These are phyloP conservation scores for Macaria liturata DNA, from an alignment of 2,888 invertebrate genomes.

Conservation along the genomic window DNA sequence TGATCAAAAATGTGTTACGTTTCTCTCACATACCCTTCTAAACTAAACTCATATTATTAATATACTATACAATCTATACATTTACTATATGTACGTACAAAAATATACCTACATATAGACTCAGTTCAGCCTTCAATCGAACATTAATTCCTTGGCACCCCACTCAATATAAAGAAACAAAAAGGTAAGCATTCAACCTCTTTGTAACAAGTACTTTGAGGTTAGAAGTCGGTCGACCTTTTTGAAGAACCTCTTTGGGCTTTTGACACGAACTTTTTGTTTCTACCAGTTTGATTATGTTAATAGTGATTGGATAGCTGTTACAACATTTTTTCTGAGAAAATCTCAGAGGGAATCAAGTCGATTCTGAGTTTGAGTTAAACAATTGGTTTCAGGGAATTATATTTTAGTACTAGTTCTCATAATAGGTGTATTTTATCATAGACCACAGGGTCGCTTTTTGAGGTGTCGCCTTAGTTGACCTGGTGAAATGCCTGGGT, in stretches of 20 bases:
- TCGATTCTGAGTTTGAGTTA: neutral
- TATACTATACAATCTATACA: too few species aligned
- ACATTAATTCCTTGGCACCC: conserved; percentile 57
- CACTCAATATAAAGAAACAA: conserved; percentile 60
- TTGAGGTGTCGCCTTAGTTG: too few species aligned
- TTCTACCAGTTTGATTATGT: conserved; percentile 47
- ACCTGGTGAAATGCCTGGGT: too few species aligned
- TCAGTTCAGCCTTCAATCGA: conserved; percentile 40
- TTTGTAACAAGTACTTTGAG: conserved; percentile 57
- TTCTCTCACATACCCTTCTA: too few species aligned
- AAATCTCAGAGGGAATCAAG: conserved; percentile 11
- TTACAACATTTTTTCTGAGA: conserved; percentile 20
- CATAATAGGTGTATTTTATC: too few species aligned
- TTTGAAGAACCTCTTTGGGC: conserved; percentile 55
- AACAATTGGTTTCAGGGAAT: too few species aligned
- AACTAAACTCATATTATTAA: too few species aligned
- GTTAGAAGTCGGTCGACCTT: conserved; percentile 43
- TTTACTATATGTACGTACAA: too few species aligned
- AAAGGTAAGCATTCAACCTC: conserved; percentile 40
- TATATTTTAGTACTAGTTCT: too few species aligned
- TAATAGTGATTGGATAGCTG: conserved; percentile 45
- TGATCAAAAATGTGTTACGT: too few species aligned
- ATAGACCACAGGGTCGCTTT: too few species aligned
- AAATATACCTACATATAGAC: neutral
- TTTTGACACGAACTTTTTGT: conserved; percentile 51